Conservation (phyloP, 2,797 vertebrate genomes). For the Gallinago solitaria region DNA sequence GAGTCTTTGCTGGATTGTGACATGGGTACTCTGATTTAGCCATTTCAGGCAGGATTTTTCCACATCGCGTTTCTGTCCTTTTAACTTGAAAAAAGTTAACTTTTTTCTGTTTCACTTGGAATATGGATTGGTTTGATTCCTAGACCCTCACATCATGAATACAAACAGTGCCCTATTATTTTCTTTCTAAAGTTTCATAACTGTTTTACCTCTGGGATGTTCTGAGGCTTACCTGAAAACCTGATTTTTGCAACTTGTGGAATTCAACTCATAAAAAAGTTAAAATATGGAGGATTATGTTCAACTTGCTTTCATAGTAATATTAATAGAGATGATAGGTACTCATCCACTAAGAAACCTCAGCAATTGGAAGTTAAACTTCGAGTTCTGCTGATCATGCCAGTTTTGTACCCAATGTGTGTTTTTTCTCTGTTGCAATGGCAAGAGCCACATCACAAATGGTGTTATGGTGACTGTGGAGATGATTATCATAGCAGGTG, state of each 20-base stretch:
- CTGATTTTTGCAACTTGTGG: background rate
- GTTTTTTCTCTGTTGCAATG: background rate
- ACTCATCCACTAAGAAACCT: background rate
- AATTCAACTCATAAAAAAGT: background rate
- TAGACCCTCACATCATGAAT: background rate
- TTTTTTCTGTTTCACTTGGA: background rate
- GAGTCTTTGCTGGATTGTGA: background rate
- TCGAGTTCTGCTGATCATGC: background rate
- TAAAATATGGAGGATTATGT: background rate
- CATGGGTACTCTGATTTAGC: background rate
- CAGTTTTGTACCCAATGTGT: background rate
- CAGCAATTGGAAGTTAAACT: background rate
- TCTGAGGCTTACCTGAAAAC: background rate
- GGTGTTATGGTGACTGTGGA: fast-evolving
- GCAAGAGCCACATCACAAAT: background rate
- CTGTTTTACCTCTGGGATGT: background rate
- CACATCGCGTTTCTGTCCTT: background rate
- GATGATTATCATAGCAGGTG: background rate
- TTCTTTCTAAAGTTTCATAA: background rate
- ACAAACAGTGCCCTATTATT: background rate
- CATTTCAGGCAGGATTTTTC: background rate
- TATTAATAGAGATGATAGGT: background rate
- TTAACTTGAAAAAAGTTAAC: background rate
- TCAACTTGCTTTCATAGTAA: background rate
- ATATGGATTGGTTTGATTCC: background rate